Evolutionary conservation across 2,888 invertebrate species (phyloP).

Genomic region (Seira ritae): DNA sequence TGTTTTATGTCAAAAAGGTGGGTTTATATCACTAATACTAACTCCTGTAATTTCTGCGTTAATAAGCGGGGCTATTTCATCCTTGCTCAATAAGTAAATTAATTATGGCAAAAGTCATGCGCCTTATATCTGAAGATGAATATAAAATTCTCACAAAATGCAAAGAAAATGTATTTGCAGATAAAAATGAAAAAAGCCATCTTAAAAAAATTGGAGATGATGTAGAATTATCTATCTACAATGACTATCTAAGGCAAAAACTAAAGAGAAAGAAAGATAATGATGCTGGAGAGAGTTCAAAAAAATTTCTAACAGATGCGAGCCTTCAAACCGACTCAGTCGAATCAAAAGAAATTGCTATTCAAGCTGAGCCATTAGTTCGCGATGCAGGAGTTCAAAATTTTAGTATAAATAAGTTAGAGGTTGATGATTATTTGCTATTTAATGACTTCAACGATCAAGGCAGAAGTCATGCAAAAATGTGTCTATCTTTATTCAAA

Average conservation of each 20-base stretch:
- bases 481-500: conserved; percentile 11
- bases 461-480: not conserved
- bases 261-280: too few species aligned
- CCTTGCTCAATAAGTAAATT: too few species aligned
- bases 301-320: too few species aligned
- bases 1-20: conserved; percentile 24
- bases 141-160: too few species aligned
- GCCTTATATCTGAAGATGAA: conserved; percentile 38
- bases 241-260: not conserved
- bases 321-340: too few species aligned
- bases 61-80: not conserved
- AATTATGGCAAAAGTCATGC: conserved; percentile 46
- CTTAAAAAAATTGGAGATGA: too few species aligned
- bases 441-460: conserved; percentile 4
- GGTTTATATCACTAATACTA: conserved; percentile 41
- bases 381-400: not conserved
- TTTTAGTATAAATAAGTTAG: not conserved
- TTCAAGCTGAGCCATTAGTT: not conserved
- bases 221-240: conserved; percentile 29
- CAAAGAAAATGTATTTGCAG: too few species aligned
- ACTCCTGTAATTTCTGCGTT: conserved; percentile 33
- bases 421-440: not conserved
- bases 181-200: conserved; percentile 1
- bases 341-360: too few species aligned
- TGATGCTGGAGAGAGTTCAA: too few species aligned